Percentiles rank a stretch among this genome's conserved stretches.
phyloP scores from a whole-genome alignment of 2,113 vertebrate species.

The Pipa parva region DNA sequence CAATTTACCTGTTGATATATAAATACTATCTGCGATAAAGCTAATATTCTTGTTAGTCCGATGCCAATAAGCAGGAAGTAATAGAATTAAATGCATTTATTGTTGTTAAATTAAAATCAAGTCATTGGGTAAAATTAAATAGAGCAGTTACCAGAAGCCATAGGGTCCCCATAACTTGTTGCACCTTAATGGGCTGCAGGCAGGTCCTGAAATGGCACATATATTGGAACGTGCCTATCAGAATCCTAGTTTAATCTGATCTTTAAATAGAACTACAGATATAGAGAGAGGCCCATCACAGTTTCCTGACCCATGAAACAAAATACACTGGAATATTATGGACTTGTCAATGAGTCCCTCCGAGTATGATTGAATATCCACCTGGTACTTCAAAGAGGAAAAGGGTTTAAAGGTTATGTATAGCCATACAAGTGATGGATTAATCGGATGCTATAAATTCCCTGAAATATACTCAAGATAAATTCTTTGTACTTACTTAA shows the following conservation, averaged over 20 bases:
- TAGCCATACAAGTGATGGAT: not conserved
- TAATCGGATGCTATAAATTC: too few species aligned
- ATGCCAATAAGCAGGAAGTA: too few species aligned
- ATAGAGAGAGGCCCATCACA: not conserved
- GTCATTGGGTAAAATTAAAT: too few species aligned
- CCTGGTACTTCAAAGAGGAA: slow-evolving; percentile 16
- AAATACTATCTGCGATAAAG: not conserved
- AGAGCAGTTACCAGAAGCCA: slow-evolving; percentile 32
- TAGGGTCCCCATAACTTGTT: slow-evolving; percentile 29
- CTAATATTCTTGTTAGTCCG: not conserved
- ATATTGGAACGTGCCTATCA: slow-evolving; percentile 11
- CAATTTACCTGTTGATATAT: too few species aligned
- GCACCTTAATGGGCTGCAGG: slow-evolving; percentile 18
- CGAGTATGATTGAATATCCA: slow-evolving; percentile 18
- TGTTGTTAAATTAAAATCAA: too few species aligned
- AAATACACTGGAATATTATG: not conserved
- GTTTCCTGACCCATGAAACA: slow-evolving; percentile 5
- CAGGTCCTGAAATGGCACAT: slow-evolving; percentile 16
- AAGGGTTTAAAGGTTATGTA: slow-evolving; percentile 5
- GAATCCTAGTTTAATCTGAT: slow-evolving; percentile 25
- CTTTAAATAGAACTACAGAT: slow-evolving; percentile 29
- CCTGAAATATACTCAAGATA: too few species aligned
- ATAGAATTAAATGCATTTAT: too few species aligned
- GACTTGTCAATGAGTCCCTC: not conserved
- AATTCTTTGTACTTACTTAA: not conserved